A percentile compares a stretch with the other conserved stretches of the same genome.
Evolutionary conservation across 2,113 vertebrate genomes (phyloP).

Genomic region (Rhombomys opimus): DNA sequence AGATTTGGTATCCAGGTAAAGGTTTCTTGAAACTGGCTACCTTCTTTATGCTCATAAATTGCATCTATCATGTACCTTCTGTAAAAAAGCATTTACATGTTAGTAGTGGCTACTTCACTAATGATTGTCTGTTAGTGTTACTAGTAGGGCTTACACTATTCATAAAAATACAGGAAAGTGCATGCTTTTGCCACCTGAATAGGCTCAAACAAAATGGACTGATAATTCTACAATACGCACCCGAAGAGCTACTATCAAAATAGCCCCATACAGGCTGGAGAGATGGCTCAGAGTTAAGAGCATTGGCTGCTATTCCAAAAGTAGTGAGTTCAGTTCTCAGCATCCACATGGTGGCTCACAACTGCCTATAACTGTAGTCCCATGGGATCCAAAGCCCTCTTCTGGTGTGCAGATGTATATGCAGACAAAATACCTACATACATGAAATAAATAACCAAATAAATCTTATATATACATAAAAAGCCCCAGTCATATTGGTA

Average conservation of each 20-base stretch:
- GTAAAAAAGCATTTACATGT: background rate
- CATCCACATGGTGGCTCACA: background rate
- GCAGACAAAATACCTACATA: background rate
- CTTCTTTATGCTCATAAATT: background rate
- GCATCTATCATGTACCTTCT: background rate
- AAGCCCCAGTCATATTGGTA: background rate
- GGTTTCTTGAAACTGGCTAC: background rate
- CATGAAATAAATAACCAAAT: background rate
- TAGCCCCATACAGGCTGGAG: background rate
- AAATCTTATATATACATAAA: background rate
- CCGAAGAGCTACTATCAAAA: background rate
- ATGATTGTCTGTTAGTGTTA: background rate
- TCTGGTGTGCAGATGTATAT: background rate
- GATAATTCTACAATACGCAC: background rate
- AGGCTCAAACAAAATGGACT: background rate
- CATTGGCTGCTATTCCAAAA: background rate
- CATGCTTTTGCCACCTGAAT: background rate
- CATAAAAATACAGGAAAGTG: background rate
- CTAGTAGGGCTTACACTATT: background rate
- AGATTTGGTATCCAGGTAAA: background rate
- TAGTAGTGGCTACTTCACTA: background rate
- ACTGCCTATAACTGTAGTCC: background rate
- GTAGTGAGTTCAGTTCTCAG: background rate
- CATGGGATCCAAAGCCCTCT: background rate
- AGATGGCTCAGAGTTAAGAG: background rate